Conservation (phyloP, 2,888 invertebrate species). For the Muscina levida region DNA sequence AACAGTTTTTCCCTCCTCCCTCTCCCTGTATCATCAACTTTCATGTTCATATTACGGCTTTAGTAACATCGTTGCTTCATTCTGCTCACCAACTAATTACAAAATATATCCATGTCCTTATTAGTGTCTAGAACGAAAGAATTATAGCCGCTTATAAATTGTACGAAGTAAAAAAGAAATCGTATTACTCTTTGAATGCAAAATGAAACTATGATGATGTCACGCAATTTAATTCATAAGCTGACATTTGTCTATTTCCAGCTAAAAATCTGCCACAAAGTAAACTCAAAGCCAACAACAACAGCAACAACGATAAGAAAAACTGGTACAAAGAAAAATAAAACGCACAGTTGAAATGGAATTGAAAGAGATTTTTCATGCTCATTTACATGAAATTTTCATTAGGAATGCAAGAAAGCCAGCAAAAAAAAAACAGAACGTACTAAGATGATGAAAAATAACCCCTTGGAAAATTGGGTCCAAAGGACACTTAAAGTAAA, state of each 20-base stretch:
- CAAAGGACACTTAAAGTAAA: conserved; percentile 30
- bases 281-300: no score
- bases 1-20: no score
- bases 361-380: conserved; percentile 76
- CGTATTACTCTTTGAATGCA: conserved; percentile 6
- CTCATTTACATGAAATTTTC: conserved; percentile 75
- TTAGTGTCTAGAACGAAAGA: not conserved
- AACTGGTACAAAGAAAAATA: not conserved
- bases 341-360: conserved; percentile 66
- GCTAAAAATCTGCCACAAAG: no score
- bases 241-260: conserved; percentile 68
- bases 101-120: conserved; percentile 16
- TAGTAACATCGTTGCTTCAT: no score
- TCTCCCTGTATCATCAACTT: no score
- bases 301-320: no score
- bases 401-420: conserved; percentile 47
- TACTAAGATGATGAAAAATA: no score
- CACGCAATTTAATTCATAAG: conserved; percentile 76
- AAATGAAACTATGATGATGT: conserved; percentile 40
- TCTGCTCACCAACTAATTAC: conserved; percentile 11
- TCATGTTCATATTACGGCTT: no score
- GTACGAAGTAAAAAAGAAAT: not conserved
- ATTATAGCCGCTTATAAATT: conserved; percentile 12
- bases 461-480: conserved; percentile 47
- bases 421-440: not conserved